Evolutionary conservation across 2,888 invertebrate genomes (phyloP).

Genomic region (Pherbina coryleti): DNA sequence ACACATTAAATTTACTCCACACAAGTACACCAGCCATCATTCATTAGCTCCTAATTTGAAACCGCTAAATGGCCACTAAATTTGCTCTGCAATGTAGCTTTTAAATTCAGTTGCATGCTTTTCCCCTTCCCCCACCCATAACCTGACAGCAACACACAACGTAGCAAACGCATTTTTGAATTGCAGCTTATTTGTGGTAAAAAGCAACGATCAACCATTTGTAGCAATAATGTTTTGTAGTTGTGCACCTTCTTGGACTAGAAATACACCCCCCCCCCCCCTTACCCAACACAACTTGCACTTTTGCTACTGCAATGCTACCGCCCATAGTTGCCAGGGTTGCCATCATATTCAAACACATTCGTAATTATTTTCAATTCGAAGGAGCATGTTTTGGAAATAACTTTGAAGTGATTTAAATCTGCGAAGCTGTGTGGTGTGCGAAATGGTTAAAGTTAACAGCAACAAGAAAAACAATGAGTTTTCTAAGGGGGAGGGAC

Average conservation of each 20-base stretch:
- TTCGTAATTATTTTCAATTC: slow-evolving; percentile 26
- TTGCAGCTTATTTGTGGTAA: slow-evolving; percentile 20
- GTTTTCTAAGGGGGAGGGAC: neutral
- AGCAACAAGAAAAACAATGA: neutral
- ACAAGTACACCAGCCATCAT: neutral
- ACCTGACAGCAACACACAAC: neutral
- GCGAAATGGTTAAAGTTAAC: slow-evolving; percentile 17
- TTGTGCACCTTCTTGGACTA: neutral
- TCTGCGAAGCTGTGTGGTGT: slow-evolving; percentile 33
- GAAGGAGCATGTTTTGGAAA: slow-evolving; percentile 23
- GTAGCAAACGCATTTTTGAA: neutral
- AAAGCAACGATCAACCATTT: slow-evolving; percentile 5
- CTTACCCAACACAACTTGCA: neutral
- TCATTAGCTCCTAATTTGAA: slow-evolving; percentile 31
- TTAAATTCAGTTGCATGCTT: neutral
- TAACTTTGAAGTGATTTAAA: slow-evolving; percentile 38
- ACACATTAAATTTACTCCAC: neutral
- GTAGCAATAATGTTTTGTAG: slow-evolving; percentile 1
- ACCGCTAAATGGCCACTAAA: slow-evolving; percentile 30
- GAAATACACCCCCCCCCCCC: neutral
- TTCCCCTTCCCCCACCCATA: neutral
- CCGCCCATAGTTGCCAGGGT: neutral
- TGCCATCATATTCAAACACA: slow-evolving; percentile 26
- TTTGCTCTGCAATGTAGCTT: neutral
- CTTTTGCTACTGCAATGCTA: neutral